Evolutionary conservation across 2,113 vertebrate species (phyloP).

Genomic region (Lepisosteus oculatus): DNA sequence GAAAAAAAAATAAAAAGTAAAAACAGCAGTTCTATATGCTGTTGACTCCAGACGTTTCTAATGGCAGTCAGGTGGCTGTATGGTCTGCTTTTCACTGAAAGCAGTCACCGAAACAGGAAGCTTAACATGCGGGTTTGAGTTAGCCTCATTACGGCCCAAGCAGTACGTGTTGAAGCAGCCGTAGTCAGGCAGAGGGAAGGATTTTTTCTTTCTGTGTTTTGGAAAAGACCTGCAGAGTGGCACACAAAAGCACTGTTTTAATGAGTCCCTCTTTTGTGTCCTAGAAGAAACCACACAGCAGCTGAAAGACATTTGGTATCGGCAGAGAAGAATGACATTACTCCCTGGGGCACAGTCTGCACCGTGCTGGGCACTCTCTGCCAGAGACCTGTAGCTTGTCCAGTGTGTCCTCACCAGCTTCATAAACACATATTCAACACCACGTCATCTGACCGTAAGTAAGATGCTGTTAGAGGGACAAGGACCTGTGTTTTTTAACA

Average conservation of each 20-base stretch:
- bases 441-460: slow-evolving; percentile 97
- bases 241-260: neutral
- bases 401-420: slow-evolving; percentile 80
- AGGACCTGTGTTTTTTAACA: too few species aligned
- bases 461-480: slow-evolving; percentile 30
- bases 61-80: too few species aligned
- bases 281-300: slow-evolving; percentile 78
- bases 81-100: too few species aligned
- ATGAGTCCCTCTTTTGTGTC: slow-evolving; percentile 65
- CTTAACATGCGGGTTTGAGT: too few species aligned
- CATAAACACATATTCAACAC: slow-evolving; percentile 81
- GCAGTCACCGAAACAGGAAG: too few species aligned
- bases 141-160: too few species aligned
- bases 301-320: slow-evolving; percentile 87
- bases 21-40: too few species aligned
- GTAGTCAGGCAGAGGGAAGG: neutral
- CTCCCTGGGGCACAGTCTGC: slow-evolving; percentile 84
- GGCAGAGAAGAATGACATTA: slow-evolving; percentile 92
- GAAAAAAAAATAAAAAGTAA: too few species aligned
- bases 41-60: too few species aligned
- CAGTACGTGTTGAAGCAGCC: neutral
- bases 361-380: slow-evolving; percentile 84
- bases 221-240: neutral
- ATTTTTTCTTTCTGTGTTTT: neutral
- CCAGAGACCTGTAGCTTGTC: slow-evolving; percentile 81